phyloP scores from a whole-genome alignment of 2,113 vertebrate genomes.

The Scytalopus superciliaris region DNA sequence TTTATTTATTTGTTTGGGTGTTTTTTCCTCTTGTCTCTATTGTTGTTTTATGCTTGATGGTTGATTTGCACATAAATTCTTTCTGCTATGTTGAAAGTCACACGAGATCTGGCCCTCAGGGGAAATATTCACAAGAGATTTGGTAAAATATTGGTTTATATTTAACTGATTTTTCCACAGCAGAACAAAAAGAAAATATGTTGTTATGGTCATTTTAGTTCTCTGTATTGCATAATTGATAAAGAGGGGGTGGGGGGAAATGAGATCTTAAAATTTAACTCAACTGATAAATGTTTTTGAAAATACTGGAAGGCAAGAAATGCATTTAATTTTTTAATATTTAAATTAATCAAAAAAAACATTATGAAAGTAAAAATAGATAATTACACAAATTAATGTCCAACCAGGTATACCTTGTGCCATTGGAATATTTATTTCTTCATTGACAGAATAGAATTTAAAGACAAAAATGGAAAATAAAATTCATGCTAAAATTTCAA shows the following conservation, averaged over 20 bases:
- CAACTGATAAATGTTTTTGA: neutral
- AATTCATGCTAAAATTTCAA: neutral
- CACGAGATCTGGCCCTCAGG: neutral
- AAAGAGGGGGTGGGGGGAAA: accelerated
- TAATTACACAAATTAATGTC: neutral
- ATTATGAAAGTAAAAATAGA: neutral
- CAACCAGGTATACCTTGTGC: neutral
- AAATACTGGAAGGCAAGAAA: neutral
- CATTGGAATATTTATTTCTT: neutral
- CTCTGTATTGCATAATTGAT: neutral
- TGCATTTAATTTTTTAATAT: neutral
- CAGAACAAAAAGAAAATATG: neutral
- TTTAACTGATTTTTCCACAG: conserved; percentile 6
- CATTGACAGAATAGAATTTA: neutral
- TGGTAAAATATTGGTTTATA: conserved; percentile 8
- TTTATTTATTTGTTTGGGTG: neutral
- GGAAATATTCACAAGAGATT: conserved; percentile 39
- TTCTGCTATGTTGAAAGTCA: conserved; percentile 60
- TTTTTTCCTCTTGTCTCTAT: neutral
- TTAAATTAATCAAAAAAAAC: neutral
- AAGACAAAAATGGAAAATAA: neutral
- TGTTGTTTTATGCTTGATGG: conserved; percentile 44
- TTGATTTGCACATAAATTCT: conserved; percentile 59
- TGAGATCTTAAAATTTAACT: neutral
- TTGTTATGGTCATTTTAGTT: neutral